A percentile compares a stretch with the other conserved stretches of the same genome.
phyloP scores from a whole-genome alignment of 1,140 invertebrate species.

The Nebria ingens region DNA sequence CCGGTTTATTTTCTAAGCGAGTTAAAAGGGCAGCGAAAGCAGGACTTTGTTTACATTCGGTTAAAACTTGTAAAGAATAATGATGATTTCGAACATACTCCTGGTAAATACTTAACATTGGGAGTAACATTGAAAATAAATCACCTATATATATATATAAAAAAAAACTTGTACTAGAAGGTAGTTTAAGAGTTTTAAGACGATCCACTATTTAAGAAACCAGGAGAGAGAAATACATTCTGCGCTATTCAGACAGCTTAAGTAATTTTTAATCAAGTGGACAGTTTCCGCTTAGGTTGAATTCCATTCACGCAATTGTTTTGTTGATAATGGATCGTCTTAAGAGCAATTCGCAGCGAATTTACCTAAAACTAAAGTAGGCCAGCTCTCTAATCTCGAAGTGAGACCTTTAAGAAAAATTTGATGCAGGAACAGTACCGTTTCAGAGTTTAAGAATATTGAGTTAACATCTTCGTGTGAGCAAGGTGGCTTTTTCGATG shows the following conservation, averaged over 20 bases:
- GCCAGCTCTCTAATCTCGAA: constrained; percentile 87
- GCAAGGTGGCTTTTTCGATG: constrained; percentile 86
- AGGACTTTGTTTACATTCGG: constrained; percentile 82
- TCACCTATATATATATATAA: constrained; percentile 62
- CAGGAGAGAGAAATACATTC: too few relatives aligned
- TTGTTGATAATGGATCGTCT: not conserved
- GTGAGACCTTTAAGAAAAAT: constrained; percentile 91
- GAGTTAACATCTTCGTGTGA: constrained; percentile 92
- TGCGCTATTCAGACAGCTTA: too few relatives aligned
- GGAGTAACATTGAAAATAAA: constrained; percentile 86
- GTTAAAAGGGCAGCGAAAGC: constrained; percentile 73
- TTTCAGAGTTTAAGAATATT: constrained; percentile 91
- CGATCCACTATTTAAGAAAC: too few relatives aligned
- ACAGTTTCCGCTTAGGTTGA: too few relatives aligned
- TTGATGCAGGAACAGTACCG: constrained; percentile 87
- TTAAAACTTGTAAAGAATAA: constrained; percentile 87
- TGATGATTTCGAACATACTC: constrained; percentile 92
- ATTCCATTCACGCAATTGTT: too few relatives aligned
- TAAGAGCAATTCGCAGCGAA: not conserved
- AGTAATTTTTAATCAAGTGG: too few relatives aligned
- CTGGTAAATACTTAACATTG: constrained; percentile 90
- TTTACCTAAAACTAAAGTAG: constrained; percentile 75
- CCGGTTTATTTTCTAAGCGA: constrained; percentile 69
- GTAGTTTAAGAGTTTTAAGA: too few relatives aligned
- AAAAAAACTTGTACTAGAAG: too few relatives aligned